Percentiles rank a stretch among this genome's conserved stretches.
Conservation (phyloP, 2,888 invertebrate genomes). For the Plutella xylostella region DNA sequence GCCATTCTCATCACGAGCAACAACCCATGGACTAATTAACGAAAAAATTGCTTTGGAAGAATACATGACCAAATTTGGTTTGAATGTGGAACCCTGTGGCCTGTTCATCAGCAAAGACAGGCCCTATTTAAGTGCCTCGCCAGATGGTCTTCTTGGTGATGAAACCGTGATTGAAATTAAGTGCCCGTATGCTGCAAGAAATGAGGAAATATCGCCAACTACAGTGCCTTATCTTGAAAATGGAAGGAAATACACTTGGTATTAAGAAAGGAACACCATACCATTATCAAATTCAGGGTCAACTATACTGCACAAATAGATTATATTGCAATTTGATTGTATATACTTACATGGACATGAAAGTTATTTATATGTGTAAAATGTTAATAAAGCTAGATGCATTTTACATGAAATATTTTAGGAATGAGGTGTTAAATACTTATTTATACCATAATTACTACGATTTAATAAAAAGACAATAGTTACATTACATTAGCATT, state of each 20-base stretch:
- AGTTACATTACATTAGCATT: not conserved
- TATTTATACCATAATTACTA: not conserved
- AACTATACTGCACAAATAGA: conserved; percentile 15
- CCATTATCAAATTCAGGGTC: conserved; percentile 13
- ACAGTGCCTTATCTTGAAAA: conserved; percentile 14
- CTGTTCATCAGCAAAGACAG: conserved; percentile 7
- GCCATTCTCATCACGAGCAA: not conserved
- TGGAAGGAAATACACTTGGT: not conserved
- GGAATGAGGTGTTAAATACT: not conserved
- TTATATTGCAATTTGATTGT: conserved; percentile 18
- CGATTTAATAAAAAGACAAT: not conserved
- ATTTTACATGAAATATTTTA: conserved; percentile 1
- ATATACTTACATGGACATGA: conserved; percentile 15
- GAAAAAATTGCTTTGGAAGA: not conserved
- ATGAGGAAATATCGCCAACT: conserved; percentile 8
- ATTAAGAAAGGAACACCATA: not conserved
- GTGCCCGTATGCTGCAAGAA: conserved; percentile 15
- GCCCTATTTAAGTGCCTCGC: conserved; percentile 16
- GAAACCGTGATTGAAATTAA: conserved; percentile 19
- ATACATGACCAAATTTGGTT: not conserved
- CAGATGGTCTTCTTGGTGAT: conserved; percentile 16
- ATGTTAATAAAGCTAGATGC: not conserved
- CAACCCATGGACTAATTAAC: not conserved
- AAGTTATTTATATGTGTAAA: no score
- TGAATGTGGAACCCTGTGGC: not conserved